Base-by-base conservation (phyloP, 1,140 invertebrate species). In the Drosophila fuyamai region DNA sequence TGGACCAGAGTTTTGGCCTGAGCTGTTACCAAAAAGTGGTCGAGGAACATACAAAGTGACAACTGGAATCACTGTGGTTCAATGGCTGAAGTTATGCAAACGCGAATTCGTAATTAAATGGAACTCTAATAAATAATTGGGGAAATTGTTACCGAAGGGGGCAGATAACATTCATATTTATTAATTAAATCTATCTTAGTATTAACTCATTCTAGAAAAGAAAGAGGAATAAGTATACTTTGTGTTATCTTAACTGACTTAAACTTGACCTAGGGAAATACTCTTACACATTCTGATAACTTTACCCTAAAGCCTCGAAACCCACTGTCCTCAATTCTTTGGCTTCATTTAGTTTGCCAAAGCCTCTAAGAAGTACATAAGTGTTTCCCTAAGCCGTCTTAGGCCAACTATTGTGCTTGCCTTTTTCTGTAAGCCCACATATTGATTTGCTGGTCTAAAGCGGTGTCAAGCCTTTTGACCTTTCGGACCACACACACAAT, bases 11-110 rank as follows among this genome's bases (percentile, higher is more conserved):
- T 83, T 44, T 86, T 72, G 83, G 62, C 55, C 75, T 70, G 60
- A 61, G 47, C 27, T 48, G 56, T 88, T 77, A 80, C 76, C 82
- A 82, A 82, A 86, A 85, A 81, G 82, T 75, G 66, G 61, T 61
- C 61, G 43, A 46, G 48, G 54, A 60, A 36, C 53, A 55, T 60
- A 57, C 47, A 60, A 82, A 83, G 66, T 79, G 82, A 83, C 82
- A 86, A 62, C 41, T 83, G 82, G 66, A 68, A 71, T 50, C 44
- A 48, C 65, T 55, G 75, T 63, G 75, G 57, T 38, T 23, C 43
- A 35, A 23, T 54, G 60, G 62, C 13, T 13, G 5, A 18, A 57
- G 32, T 38, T 13, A 7, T 16, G 48, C n/a, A 35, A 72, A 60
- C n/a, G 14, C 1, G 4, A 27, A 36, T 8, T 23, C 4, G 23